Percentiles rank a stretch among this genome's conserved stretches.
Conservation (phyloP, 2,113 vertebrate genomes). For the Eptesicus fuscus region DNA sequence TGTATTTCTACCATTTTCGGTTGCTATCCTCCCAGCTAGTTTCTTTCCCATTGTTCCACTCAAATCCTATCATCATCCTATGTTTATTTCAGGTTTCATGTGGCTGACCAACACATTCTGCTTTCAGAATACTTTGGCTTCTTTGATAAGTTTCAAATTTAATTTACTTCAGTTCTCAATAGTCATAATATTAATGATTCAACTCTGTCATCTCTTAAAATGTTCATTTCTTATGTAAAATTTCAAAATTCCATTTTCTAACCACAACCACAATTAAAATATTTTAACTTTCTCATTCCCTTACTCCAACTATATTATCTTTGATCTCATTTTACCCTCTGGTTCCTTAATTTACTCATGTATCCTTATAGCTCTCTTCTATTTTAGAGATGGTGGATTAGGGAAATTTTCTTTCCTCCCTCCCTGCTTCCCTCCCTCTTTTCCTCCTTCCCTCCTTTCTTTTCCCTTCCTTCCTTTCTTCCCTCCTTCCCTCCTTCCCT, state of each 20-base stretch:
- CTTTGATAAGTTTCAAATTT: not conserved
- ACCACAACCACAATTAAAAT: not conserved
- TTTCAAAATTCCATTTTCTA: not conserved
- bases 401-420: not conserved
- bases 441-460: fast-evolving
- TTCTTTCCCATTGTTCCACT: not conserved
- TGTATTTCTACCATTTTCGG: not conserved
- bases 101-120: not conserved
- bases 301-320: not conserved
- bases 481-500: fast-evolving
- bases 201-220: not conserved
- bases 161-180: not conserved
- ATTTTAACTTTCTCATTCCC: not conserved
- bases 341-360: not conserved
- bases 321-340: not conserved
- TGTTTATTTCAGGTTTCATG: not conserved
- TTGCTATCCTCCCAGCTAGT: not conserved
- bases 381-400: not conserved
- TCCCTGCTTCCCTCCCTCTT: not conserved
- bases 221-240: conserved; percentile 7
- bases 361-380: not conserved
- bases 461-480: fast-evolving
- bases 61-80: not conserved
- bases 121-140: not conserved
- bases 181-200: not conserved